These are phyloP conservation scores for Buphagus erythrorhynchus DNA, from an alignment of 2,797 vertebrate genomes.

Conservation along the genomic window DNA sequence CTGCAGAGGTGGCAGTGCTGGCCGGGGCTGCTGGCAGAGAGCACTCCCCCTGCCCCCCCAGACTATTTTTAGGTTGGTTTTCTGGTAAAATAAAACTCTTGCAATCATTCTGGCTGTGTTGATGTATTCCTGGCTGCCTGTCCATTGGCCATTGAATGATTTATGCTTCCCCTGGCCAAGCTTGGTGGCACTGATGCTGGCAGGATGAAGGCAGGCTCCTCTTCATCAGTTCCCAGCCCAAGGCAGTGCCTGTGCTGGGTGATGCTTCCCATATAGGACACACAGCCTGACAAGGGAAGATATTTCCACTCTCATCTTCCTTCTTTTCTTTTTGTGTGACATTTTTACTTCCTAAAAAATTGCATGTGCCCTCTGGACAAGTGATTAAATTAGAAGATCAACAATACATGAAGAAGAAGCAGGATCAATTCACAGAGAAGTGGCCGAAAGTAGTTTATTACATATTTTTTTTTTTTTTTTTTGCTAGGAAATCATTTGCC, in stretches of 20 bases:
- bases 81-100: background rate
- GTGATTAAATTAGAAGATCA: constrained; percentile 47
- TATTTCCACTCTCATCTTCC: background rate
- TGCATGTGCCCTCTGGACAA: constrained; percentile 7
- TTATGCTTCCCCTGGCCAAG: background rate
- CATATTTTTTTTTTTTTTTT: background rate
- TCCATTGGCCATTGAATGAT: background rate
- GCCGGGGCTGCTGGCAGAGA: background rate
- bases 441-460: background rate
- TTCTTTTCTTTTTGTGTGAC: background rate
- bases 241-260: background rate
- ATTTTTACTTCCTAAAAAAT: constrained; percentile 34
- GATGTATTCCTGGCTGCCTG: background rate
- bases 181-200: background rate
- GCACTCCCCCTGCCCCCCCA: rapidly evolving
- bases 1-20: background rate
- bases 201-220: background rate
- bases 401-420: background rate
- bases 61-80: background rate
- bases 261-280: background rate
- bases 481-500: background rate
- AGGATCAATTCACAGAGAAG: background rate
- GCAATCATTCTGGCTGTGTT: background rate
- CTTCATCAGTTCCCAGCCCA: background rate
- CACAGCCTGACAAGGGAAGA: background rate